Evolutionary conservation across 2,797 vertebrate genomes (phyloP).

Genomic region (Pempheris klunzingeri): DNA sequence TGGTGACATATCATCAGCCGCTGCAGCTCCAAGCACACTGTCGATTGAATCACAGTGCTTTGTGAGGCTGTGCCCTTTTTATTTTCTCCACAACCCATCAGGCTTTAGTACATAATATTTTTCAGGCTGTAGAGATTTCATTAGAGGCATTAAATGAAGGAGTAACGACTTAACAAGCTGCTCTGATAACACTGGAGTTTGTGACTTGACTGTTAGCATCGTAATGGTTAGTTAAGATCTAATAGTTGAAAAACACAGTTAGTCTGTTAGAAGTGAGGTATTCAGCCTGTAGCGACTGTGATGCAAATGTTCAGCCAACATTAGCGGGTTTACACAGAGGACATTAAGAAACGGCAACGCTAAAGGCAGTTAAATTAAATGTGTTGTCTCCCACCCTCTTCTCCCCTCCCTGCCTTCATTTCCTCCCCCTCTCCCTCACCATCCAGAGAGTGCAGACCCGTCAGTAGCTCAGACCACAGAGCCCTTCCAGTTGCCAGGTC

Average conservation of each 20-base stretch:
- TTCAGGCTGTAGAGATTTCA: conserved; percentile 49
- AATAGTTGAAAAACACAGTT: conserved; percentile 6
- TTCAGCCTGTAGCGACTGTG: conserved; percentile 10
- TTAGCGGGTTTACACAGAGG: conserved; percentile 26
- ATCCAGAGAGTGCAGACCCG: conserved; percentile 69
- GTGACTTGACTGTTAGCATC: conserved; percentile 44
- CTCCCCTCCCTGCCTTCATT: too few relatives aligned
- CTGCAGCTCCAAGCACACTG: conserved; percentile 16
- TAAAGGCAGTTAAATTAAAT: conserved; percentile 27
- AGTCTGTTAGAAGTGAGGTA: conserved; percentile 41
- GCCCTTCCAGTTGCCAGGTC: conserved; percentile 87
- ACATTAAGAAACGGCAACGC: conserved; percentile 6
- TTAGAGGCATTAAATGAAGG: conserved; percentile 48
- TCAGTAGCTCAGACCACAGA: conserved; percentile 70
- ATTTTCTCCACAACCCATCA: conserved; percentile 28
- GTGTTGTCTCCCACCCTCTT: background rate
- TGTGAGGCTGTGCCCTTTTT: conserved; percentile 29
- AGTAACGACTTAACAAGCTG: conserved; percentile 55
- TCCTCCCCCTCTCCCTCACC: background rate
- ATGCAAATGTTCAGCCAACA: conserved; percentile 57
- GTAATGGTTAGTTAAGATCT: conserved; percentile 35
- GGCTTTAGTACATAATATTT: conserved; percentile 37
- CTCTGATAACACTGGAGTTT: conserved; percentile 38
- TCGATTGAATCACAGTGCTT: conserved; percentile 18
- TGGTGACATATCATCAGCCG: background rate